phyloP scores from a whole-genome alignment of 1,140 invertebrate species.

The Archegozetes longisetosus region DNA sequence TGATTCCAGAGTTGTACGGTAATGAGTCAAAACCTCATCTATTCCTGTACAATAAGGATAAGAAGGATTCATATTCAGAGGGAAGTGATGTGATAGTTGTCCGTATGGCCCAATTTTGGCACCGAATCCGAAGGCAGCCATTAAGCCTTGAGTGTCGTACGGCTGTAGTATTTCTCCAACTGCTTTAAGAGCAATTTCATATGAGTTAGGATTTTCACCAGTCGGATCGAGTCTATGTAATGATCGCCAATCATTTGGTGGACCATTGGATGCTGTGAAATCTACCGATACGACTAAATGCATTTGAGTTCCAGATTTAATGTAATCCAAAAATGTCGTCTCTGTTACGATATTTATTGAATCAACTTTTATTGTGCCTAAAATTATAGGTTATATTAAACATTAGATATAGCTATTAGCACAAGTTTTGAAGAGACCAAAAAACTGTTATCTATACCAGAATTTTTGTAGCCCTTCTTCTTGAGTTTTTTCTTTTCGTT shows the following conservation, averaged over 20 bases:
- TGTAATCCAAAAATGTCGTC: slow-evolving; percentile 15
- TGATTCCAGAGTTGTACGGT: slow-evolving; percentile 30
- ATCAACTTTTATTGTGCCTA: too few species aligned
- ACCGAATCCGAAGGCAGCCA: slow-evolving; percentile 5
- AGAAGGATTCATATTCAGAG: slow-evolving; percentile 15
- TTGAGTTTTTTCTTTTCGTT: too few species aligned
- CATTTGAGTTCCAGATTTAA: slow-evolving; percentile 30
- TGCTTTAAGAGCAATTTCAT: slow-evolving; percentile 38
- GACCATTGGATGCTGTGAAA: slow-evolving; percentile 51
- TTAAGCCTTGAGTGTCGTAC: slow-evolving; percentile 30
- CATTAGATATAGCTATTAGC: too few species aligned
- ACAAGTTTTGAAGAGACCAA: too few species aligned
- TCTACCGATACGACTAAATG: slow-evolving; percentile 46
- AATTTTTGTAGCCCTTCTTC: too few species aligned
- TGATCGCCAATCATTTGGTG: slow-evolving; percentile 37
- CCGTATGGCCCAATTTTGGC: slow-evolving; percentile 14
- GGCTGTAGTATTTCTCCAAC: slow-evolving; percentile 47
- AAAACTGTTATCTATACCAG: too few species aligned
- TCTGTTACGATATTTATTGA: too few species aligned
- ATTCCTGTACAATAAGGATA: slow-evolving; percentile 28
- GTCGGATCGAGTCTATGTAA: slow-evolving; percentile 35
- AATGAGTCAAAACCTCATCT: slow-evolving; percentile 28
- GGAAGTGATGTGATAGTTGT: not conserved
- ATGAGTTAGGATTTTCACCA: slow-evolving; percentile 35
- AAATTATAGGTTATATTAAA: too few species aligned